These are phyloP conservation scores for Smutsia temminckii DNA, from an alignment of 2,797 vertebrate genomes.

Conservation along the genomic window DNA sequence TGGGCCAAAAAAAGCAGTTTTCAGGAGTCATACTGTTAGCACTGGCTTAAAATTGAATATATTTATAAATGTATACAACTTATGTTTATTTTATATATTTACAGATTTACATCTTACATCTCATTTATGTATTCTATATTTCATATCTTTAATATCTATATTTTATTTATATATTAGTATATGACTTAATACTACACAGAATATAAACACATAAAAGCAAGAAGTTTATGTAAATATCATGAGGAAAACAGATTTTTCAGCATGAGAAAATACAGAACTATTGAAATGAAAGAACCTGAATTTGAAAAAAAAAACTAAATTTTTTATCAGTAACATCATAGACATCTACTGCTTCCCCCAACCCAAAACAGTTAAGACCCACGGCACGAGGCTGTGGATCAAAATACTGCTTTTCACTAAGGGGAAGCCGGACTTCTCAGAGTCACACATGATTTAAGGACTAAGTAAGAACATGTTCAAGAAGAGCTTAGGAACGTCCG, in stretches of 20 bases:
- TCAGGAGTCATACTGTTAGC: background rate
- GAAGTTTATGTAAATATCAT: background rate
- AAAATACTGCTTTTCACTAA: background rate
- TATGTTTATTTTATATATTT: background rate
- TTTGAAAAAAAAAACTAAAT: background rate
- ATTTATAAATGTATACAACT: background rate
- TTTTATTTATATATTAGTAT: constrained; percentile 5
- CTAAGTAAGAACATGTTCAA: background rate
- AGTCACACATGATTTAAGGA: background rate
- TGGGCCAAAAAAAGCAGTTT: background rate
- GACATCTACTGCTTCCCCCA: background rate
- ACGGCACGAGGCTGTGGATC: background rate
- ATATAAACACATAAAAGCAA: background rate
- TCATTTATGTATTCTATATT: background rate
- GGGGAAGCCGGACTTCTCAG: background rate
- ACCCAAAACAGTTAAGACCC: background rate
- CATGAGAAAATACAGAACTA: background rate
- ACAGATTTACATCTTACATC: background rate
- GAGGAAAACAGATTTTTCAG: background rate
- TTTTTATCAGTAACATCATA: background rate
- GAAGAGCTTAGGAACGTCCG: background rate
- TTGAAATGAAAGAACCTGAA: background rate
- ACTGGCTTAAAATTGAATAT: background rate
- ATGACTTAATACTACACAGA: background rate
- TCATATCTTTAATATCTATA: background rate